Evolutionary conservation across 2,113 vertebrate species (phyloP).

Genomic region (Casuarius casuarius): DNA sequence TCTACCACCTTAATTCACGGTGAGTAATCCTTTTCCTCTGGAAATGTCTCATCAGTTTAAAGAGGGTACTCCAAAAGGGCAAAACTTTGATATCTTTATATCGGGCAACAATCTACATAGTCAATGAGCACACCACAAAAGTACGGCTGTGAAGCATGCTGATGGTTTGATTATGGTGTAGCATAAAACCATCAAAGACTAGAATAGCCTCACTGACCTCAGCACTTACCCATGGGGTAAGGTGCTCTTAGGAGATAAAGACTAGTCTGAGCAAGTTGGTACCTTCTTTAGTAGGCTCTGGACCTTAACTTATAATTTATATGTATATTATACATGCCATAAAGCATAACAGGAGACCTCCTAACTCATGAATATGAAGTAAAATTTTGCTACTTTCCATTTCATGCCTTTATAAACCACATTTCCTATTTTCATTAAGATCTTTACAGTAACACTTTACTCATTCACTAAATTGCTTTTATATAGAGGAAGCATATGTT

Average conservation of each 20-base stretch:
- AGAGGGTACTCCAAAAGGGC: not conserved
- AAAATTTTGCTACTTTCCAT: not conserved
- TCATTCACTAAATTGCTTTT: not conserved
- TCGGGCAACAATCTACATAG: not conserved
- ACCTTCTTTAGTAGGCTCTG: not conserved
- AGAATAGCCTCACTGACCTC: not conserved
- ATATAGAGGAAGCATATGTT: not conserved
- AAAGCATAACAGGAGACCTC: not conserved
- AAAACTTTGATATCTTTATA: conserved; percentile 9
- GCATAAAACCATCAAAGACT: not conserved
- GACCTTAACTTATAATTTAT: not conserved
- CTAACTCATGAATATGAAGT: not conserved
- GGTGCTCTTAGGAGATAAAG: not conserved
- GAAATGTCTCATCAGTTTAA: not conserved
- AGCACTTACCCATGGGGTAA: not conserved
- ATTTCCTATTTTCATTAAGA: not conserved
- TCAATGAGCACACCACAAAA: not conserved
- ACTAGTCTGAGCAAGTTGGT: not conserved
- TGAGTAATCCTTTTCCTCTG: not conserved
- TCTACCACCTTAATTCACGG: conserved; percentile 9
- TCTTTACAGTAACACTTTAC: not conserved
- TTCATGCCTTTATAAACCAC: fast-evolving
- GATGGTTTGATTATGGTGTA: not conserved
- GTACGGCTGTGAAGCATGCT: not conserved
- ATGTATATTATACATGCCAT: not conserved